Evolutionary conservation across 2,113 vertebrate species (phyloP).

Genomic region (Eleginops maclovinus): DNA sequence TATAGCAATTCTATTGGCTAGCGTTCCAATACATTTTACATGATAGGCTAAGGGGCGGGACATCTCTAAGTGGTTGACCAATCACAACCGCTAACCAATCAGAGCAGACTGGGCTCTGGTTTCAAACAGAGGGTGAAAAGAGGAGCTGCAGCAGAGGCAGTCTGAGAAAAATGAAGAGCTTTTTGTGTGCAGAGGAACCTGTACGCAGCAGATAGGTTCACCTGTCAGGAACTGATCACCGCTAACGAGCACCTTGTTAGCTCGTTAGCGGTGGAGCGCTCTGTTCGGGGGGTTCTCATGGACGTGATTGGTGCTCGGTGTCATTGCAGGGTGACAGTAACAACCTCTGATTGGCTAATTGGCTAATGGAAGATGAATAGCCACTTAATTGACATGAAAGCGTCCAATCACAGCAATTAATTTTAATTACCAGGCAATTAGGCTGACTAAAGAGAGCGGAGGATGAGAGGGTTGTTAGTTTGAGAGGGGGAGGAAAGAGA

Average conservation of each 20-base stretch:
- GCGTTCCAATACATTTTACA: no score
- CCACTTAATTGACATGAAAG: constrained; percentile 63
- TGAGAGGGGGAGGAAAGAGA: background rate
- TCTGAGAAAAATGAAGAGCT: no score
- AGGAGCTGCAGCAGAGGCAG: no score
- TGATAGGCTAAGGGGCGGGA: no score
- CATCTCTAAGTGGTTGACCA: no score
- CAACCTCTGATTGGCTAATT: constrained; percentile 72
- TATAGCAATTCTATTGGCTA: no score
- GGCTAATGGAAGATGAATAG: constrained; percentile 65
- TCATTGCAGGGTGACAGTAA: constrained; percentile 52
- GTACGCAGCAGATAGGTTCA: no score
- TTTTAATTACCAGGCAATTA: constrained; percentile 66
- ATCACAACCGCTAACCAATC: no score
- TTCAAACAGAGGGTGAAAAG: no score
- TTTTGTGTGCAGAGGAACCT: no score
- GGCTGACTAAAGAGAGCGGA: constrained; percentile 17
- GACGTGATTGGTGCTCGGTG: constrained; percentile 54
- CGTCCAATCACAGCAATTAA: constrained; percentile 67
- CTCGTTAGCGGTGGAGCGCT: background rate
- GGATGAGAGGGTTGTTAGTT: background rate
- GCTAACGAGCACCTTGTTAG: constrained; percentile 39
- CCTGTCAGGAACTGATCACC: constrained; percentile 12
- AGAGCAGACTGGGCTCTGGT: no score
- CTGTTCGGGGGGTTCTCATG: constrained; percentile 26